Percentiles rank a stretch among this genome's conserved stretches.
These are phyloP conservation scores for Psix sp. DNA, from an alignment of 1,140 invertebrate genomes.

Conservation along the genomic window DNA sequence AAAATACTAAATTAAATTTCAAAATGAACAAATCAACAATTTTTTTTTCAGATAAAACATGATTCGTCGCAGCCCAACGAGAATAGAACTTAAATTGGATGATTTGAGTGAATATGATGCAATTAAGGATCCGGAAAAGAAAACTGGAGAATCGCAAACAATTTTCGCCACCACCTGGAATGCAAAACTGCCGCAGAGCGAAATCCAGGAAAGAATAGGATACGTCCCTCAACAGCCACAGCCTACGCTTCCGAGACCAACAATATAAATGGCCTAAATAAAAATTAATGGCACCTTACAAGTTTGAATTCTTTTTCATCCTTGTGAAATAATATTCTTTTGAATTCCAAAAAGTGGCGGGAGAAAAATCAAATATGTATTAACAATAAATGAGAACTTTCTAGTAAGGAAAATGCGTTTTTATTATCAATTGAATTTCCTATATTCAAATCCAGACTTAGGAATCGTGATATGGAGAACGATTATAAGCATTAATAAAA, in stretches of 20 bases:
- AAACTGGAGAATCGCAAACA: conserved; percentile 77
- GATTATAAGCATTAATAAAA: no score
- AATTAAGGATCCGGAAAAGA: conserved; percentile 77
- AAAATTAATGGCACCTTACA: no score
- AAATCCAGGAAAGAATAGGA: conserved; percentile 84
- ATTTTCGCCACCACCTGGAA: conserved; percentile 74
- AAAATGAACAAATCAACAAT: background rate
- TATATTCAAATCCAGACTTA: no score
- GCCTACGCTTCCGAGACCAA: conserved; percentile 64
- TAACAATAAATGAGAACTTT: no score
- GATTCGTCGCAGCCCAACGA: conserved; percentile 86
- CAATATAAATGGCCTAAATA: no score
- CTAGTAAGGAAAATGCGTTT: no score
- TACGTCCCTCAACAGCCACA: conserved; percentile 75
- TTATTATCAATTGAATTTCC: no score
- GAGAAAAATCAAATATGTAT: no score
- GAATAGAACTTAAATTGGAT: conserved; percentile 86
- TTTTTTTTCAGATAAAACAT: conserved; percentile 74
- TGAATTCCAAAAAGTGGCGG: no score
- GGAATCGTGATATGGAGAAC: no score
- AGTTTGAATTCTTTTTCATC: no score
- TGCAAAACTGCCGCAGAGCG: conserved; percentile 77
- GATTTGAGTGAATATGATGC: conserved; percentile 86
- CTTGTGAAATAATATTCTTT: no score
- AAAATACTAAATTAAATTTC: background rate